Percentiles rank a stretch among this genome's conserved stretches.
Conservation (phyloP, 2,888 invertebrate species). For the Aquatica leii region DNA sequence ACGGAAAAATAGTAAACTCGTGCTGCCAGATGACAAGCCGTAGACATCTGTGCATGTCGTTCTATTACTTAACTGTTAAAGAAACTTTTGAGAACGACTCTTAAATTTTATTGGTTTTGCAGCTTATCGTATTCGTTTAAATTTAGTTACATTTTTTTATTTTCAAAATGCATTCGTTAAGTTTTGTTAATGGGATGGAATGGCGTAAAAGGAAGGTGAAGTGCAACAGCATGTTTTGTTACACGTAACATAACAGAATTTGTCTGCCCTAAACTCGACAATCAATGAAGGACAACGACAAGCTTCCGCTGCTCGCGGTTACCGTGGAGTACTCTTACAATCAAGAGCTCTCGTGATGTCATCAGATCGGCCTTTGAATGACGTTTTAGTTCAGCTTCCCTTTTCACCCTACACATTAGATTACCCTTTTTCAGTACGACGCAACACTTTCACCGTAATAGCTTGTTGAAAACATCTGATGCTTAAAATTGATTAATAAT, state of each 20-base stretch:
- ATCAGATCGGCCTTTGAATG: conserved; percentile 50
- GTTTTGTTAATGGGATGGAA: conserved; percentile 11
- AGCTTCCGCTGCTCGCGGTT: conserved; percentile 48
- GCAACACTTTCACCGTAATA: background rate
- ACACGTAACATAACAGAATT: conserved; percentile 26
- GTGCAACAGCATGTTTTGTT: conserved; percentile 31
- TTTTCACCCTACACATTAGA: conserved; percentile 9
- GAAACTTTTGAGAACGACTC: conserved; percentile 7
- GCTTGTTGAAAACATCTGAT: background rate
- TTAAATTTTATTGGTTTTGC: conserved; percentile 15
- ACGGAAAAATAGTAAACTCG: conserved; percentile 33
- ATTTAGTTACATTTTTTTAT: background rate
- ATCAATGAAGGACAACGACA: conserved; percentile 51
- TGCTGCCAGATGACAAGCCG: conserved; percentile 30
- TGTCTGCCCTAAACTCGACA: conserved; percentile 29
- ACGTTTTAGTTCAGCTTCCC: conserved; percentile 29
- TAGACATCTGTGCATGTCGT: conserved; percentile 19
- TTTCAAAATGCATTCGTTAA: background rate
- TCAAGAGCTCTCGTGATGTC: conserved; percentile 51
- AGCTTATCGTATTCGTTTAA: conserved; percentile 9
- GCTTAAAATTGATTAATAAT: background rate
- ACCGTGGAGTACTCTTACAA: conserved; percentile 52
- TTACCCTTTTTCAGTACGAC: conserved; percentile 9
- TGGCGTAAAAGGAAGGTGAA: conserved; percentile 17
- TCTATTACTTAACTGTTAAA: conserved; percentile 15